These are phyloP conservation scores for Carassius gibelio DNA, from an alignment of 2,113 vertebrate species.

Conservation along the genomic window DNA sequence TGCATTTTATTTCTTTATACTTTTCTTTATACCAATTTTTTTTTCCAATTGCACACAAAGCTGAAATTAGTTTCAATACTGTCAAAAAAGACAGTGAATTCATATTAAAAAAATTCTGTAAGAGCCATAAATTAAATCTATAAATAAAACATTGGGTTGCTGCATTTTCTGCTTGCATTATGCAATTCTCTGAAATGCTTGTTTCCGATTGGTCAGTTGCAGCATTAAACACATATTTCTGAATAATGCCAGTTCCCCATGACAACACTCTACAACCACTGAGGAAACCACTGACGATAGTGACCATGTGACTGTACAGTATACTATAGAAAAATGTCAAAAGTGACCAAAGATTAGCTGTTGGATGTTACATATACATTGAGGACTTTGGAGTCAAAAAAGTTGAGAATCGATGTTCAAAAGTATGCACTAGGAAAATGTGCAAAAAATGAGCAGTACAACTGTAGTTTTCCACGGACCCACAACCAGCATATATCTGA, in stretches of 20 bases:
- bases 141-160: neutral
- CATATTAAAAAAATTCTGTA: too few relatives aligned
- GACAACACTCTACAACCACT: neutral
- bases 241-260: neutral
- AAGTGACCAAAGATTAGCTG: neutral
- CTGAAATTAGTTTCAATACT: neutral
- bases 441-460: neutral
- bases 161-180: neutral
- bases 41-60: neutral
- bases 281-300: neutral
- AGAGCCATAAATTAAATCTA: neutral
- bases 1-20: neutral
- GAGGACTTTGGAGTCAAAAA: neutral
- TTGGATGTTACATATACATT: neutral
- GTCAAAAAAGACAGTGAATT: neutral
- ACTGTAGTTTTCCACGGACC: neutral
- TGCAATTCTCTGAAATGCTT: neutral
- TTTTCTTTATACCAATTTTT: neutral
- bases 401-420: neutral
- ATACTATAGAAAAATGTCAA: neutral
- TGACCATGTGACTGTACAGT: neutral
- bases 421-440: neutral
- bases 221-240: constrained; percentile 4
- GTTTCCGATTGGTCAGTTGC: neutral
- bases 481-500: neutral